Base-by-base conservation (phyloP, 2,797 vertebrate species). In the Enteromius anoplus region DNA sequence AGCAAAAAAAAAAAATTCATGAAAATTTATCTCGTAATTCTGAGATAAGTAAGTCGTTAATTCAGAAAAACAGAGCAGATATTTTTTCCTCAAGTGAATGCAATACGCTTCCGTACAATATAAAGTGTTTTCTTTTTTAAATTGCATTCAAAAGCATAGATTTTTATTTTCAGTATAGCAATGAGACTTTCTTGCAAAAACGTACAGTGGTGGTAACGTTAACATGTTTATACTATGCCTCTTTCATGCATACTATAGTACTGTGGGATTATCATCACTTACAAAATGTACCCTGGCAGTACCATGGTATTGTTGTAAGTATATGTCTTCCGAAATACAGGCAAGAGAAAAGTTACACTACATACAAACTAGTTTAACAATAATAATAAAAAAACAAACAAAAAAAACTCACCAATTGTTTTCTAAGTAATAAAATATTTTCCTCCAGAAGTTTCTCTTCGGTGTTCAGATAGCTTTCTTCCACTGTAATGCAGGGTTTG, bases 371-470 rank as follows among this genome's bases (percentile, higher is more conserved):
- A 58, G 3, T 15, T 37, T 23, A 23, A 58, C 21, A 37, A 76
- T 7, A 58, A 45, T 5, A 71, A 8, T 15, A 12, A 4, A 26
- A 26, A 26, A 26, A 26, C 1, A 26, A 26, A 26, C 14, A 66
- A 49, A n/a, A 8, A 15, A 26, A 40, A 91, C 95, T 83, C 95
- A 98, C 97, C 96, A 98, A 92, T 87, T 97, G 97, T 92, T 96
- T 96, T 86, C 96, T 87, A 75, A 98, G 92, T 84, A 98, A 93
- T 76, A 96, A 90, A 89, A 97, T 96, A 90, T 97, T 97, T 89
- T 97, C 96, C 93, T 97, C 96, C 91, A 97, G 87, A 90, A 96
- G 94, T 90, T 96, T 96, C 92, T 97, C 97, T 92, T 97, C 96
- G 70, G 94, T 91, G 88, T 93, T 96, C 83, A 94, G 92, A 78